A percentile compares a stretch with the other conserved stretches of the same genome.
phyloP scores from a whole-genome alignment of 2,888 invertebrate genomes.

The Brassicogethes aeneus region DNA sequence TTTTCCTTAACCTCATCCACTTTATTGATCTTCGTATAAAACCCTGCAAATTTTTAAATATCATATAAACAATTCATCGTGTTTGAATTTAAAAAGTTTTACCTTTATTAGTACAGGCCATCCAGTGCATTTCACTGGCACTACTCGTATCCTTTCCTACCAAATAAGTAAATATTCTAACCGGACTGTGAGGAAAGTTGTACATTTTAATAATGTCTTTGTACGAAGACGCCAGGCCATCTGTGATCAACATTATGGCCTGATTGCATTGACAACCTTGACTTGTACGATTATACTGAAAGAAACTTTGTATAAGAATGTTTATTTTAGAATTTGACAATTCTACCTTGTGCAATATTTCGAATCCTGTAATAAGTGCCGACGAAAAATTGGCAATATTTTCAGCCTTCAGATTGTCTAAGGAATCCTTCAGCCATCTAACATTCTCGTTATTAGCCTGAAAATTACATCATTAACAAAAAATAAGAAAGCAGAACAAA shows the following conservation, averaged over 20 bases:
- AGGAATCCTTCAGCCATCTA: conserved; percentile 67
- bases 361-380: conserved; percentile 87
- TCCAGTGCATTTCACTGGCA: conserved; percentile 77
- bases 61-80: not conserved
- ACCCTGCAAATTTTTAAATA: conserved; percentile 48
- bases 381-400: conserved; percentile 87
- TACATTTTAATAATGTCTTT: conserved; percentile 60
- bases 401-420: conserved; percentile 64
- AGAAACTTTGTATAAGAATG: conserved; percentile 9
- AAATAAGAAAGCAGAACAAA: not conserved
- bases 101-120: conserved; percentile 98
- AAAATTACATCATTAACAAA: conserved; percentile 15
- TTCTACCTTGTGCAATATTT: conserved; percentile 75
- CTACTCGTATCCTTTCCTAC: conserved; percentile 90
- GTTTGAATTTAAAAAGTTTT: conserved; percentile 12
- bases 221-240: conserved; percentile 72
- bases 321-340: conserved; percentile 2
- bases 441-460: conserved; percentile 77
- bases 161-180: conserved; percentile 92
- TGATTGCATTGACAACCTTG: conserved; percentile 94
- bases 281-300: conserved; percentile 70
- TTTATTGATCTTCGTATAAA: conserved; percentile 82
- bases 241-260: conserved; percentile 95
- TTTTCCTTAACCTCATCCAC: conserved; percentile 83
- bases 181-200: conserved; percentile 91